phyloP scores from a whole-genome alignment of 2,888 invertebrate species.

The Mythimna impura region DNA sequence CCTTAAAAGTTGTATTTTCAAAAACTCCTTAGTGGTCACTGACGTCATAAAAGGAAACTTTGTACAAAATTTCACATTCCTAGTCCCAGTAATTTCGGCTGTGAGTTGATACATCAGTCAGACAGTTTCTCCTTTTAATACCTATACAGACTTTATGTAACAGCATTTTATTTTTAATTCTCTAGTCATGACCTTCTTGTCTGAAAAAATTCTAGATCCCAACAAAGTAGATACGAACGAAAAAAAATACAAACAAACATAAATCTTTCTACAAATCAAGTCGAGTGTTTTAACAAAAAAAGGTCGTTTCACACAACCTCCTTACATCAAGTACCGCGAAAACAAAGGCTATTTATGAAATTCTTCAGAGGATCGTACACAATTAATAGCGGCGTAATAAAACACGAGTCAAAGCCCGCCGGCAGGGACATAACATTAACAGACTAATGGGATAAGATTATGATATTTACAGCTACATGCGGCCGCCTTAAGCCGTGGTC shows the following conservation, averaged over 20 bases:
- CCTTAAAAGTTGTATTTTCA: no score
- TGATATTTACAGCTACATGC: conserved; percentile 88
- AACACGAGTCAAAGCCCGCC: conserved; percentile 83
- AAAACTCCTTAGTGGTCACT: no score
- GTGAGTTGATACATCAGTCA: no score
- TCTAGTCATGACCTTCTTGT: neutral
- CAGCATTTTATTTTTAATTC: neutral
- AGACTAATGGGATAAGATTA: conserved; percentile 88
- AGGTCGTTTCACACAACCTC: conserved; percentile 42
- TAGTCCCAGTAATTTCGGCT: no score
- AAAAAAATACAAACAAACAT: conserved; percentile 19
- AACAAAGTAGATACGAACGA: neutral
- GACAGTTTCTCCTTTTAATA: no score
- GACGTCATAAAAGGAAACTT: no score
- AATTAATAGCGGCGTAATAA: conserved; percentile 86
- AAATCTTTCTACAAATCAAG: conserved; percentile 20
- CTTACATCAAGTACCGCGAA: conserved; percentile 50
- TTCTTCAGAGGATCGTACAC: conserved; percentile 75
- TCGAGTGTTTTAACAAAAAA: conserved; percentile 31
- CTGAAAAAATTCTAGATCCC: conserved; percentile 1
- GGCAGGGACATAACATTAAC: conserved; percentile 87
- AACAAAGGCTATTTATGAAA: conserved; percentile 70
- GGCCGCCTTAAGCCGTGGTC: conserved; percentile 77
- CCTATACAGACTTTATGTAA: neutral
- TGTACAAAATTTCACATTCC: no score